Base-by-base conservation (phyloP, 1,140 invertebrate genomes). In the Apis cerana region DNA sequence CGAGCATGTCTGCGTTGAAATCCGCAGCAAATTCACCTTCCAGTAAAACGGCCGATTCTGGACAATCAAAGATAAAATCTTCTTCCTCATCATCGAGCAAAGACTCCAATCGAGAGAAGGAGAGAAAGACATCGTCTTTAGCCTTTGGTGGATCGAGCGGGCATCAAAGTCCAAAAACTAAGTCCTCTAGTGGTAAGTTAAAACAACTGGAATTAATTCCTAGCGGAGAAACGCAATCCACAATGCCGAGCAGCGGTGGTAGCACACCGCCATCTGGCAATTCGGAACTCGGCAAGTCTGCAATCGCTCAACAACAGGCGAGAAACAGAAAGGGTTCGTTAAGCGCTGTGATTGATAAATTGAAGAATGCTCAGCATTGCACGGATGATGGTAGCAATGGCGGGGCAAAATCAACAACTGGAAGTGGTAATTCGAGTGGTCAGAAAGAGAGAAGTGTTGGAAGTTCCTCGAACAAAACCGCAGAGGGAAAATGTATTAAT, bases 1-100 rank as follows among this genome's bases (percentile, higher is more conserved):
- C 97, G 0, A 98, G 97, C 89, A 97, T 98, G 96, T 97, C 97
- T 0, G 96, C 97, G 1, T 91, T 98, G n/a, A 98, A 98, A 91
- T 97, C 96, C 43, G 96, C 97, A 1, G 95, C 97, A 2, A 96
- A 95, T 88, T 96, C 96, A 8, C 95, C 95, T 75, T 95, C 92
- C 0, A 79, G 89, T 0, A 93, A 93, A 69, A 81, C 85, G 33
- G 79, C 86, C n/a, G 80, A 89, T 0, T 75, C 85, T 5, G 62
- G 77, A 1, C 82, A 89, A 10, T 89, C 88, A 0, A 92, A 92
- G 50, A 83, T 88, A 4, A 94, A 93, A 75, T 90, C 91, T 13
- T 93, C 92, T 1, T 90, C 92, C 0, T 89, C 89, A 7, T 86
- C 90, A 12, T 95, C 94, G 1, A 93, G 93, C 71, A 93, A 92